Base-by-base conservation (phyloP, 2,888 invertebrate genomes). In the Ernsta delagoae region DNA sequence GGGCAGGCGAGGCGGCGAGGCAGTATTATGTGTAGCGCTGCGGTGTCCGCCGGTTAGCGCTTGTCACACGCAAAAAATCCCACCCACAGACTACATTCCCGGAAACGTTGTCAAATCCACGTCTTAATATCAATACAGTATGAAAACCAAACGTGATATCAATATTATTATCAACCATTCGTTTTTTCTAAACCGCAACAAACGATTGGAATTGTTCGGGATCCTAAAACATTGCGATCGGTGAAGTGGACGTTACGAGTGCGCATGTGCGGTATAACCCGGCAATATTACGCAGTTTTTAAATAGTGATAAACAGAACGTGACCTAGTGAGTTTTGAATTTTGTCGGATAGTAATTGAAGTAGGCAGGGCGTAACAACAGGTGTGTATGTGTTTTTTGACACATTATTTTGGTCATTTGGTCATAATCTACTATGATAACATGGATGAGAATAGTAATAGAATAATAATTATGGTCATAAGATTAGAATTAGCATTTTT, bases 221-320 rank as follows among this genome's bases (percentile, higher is more conserved):
- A 4, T 9, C 54, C 9, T 12, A 50, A 66, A 66, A 53, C 43
- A 36, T 61, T 54, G 31, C 57, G 41, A 68, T 68, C 67, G 67
- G 57, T 68, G 62, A 62, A 50, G 62, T 36, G 48, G 24, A 57
- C n/a, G 48, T 11, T 11, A 36, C 16, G 8, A 75, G 59, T 79
- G 84, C 86, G 87, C 87, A 86, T 86, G 86, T 82, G 82, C 78
- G 64, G 39, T 62, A 60, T 41, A 73, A 82, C 65, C 72, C 79
- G 71, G 65, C 59, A 34, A 61, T 66, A 36, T 70, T 65, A 34
- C 12, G 53, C n/a, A 69, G 62, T 8, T 16, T 3, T 0, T 53
- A 43, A 53, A 53, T 41, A 9, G 16, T 41, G 24, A 3, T 3
- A 53, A 66, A 16, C 50, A 41, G 68, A 41, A 48, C 7, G 70